These are phyloP conservation scores for Octonoba sinensis DNA, from an alignment of 2,888 invertebrate genomes.

Conservation along the genomic window DNA sequence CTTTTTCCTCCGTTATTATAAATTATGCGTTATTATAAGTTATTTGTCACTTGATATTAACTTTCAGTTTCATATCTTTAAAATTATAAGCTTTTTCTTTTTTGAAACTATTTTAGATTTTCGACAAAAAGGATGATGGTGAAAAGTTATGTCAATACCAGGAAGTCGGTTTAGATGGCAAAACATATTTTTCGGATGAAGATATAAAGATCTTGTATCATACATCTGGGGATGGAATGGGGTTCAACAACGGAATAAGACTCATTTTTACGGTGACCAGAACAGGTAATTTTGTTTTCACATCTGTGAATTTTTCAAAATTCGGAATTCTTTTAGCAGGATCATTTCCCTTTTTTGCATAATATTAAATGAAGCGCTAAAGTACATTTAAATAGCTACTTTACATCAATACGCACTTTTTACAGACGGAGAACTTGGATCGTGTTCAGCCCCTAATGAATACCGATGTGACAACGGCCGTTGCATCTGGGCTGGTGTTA, in stretches of 20 bases:
- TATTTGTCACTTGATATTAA: no score
- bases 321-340: neutral
- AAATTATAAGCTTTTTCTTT: neutral
- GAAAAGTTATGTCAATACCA: slow-evolving; percentile 43
- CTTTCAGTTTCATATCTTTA: no score
- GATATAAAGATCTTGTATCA: slow-evolving; percentile 42
- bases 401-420: neutral
- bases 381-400: no score
- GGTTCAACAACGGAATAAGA: slow-evolving; percentile 45
- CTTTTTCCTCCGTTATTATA: no score
- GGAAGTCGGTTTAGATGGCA: slow-evolving; percentile 15
- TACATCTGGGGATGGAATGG: slow-evolving; percentile 43
- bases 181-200: slow-evolving; percentile 24
- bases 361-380: no score
- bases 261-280: slow-evolving; percentile 45
- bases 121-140: neutral
- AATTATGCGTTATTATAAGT: no score
- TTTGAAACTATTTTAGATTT: slow-evolving; percentile 17
- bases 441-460: slow-evolving; percentile 8
- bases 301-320: neutral
- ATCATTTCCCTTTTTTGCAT: neutral
- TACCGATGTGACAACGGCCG: slow-evolving; percentile 33
- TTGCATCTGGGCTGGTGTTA: slow-evolving; percentile 54
- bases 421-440: neutral
- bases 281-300: slow-evolving; percentile 11